Evolutionary conservation across 2,797 vertebrate genomes (phyloP).

Genomic region (Betta splendens): DNA sequence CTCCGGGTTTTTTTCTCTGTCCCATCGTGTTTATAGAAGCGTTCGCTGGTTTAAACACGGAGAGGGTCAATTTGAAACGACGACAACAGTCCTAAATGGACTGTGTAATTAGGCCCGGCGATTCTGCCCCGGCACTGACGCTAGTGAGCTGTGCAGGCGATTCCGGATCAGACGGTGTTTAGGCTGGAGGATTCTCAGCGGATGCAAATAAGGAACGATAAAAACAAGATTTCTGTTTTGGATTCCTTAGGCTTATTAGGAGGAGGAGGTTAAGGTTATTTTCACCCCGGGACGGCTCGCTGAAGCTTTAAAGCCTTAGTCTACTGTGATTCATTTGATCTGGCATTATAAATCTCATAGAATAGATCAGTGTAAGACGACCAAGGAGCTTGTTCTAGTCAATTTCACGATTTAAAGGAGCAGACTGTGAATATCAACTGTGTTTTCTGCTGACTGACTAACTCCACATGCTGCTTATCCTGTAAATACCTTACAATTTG

Average conservation of each 20-base stretch:
- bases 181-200: background rate
- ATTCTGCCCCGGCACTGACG: conserved; percentile 15
- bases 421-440: conserved; percentile 12
- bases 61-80: conserved; percentile 35
- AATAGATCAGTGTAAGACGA: conserved; percentile 1
- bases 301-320: background rate
- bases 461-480: conserved; percentile 19
- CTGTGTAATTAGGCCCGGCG: conserved; percentile 35
- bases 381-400: background rate
- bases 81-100: conserved; percentile 37
- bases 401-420: conserved; percentile 17
- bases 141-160: conserved; percentile 1
- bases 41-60: conserved; percentile 30
- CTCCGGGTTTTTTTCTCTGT: conserved; percentile 21
- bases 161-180: conserved; percentile 1
- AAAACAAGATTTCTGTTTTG: background rate
- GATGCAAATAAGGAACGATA: background rate
- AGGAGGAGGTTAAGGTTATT: background rate
- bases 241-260: background rate
- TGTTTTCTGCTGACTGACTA: conserved; percentile 18
- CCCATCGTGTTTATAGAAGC: conserved; percentile 39
- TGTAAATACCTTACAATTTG: no score
- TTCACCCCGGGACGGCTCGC: background rate
- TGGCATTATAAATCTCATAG: background rate
- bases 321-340: conserved; percentile 1